A percentile compares a stretch with the other conserved stretches of the same genome.
phyloP scores from a whole-genome alignment of 2,113 vertebrate species.

The Seriola quinqueradiata region DNA sequence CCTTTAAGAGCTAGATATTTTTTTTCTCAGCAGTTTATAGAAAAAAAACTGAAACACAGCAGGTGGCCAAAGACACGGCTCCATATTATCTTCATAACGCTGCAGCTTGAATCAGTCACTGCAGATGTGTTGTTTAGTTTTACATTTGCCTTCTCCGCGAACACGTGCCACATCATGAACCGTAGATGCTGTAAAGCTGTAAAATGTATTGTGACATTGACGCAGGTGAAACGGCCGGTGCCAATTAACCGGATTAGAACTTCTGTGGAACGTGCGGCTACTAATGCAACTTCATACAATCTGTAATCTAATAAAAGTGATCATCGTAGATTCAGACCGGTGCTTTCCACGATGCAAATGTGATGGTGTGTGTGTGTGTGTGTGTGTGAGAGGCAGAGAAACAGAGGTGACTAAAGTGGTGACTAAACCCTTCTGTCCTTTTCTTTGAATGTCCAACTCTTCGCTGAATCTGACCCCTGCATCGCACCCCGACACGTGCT shows the following conservation, averaged over 20 bases:
- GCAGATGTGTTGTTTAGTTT: too few species aligned
- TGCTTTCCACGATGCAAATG: background rate
- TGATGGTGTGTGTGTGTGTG: background rate
- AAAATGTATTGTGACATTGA: too few species aligned
- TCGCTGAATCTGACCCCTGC: constrained; percentile 18
- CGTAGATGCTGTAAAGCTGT: too few species aligned
- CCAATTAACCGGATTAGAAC: background rate
- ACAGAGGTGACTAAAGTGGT: background rate
- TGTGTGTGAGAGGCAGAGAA: background rate
- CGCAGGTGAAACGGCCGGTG: too few species aligned
- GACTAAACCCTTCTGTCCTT: background rate
- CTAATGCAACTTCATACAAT: background rate
- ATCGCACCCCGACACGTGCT: constrained; percentile 25
- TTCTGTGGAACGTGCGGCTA: background rate
- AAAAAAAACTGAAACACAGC: too few species aligned
- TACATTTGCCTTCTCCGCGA: too few species aligned
- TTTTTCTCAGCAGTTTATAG: too few species aligned
- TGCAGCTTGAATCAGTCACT: too few species aligned
- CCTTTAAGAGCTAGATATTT: too few species aligned
- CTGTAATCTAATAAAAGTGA: background rate
- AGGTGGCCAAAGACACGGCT: too few species aligned
- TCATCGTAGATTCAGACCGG: background rate
- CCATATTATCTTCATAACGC: too few species aligned
- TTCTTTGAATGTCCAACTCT: constrained; percentile 26
- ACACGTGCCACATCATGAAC: too few species aligned